These are phyloP conservation scores for Morpho achilles DNA, from an alignment of 2,888 invertebrate species.

Conservation along the genomic window DNA sequence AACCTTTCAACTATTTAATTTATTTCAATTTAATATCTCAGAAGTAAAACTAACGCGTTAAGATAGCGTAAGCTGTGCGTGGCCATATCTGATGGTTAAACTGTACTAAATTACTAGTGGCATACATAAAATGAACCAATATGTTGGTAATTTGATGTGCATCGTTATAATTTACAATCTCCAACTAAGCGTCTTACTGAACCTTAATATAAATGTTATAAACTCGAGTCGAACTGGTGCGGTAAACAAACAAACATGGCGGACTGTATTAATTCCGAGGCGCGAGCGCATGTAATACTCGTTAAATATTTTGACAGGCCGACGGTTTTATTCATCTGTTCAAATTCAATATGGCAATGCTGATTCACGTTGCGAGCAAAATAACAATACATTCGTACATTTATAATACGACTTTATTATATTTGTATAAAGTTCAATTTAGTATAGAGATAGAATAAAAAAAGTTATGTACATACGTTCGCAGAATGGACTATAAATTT, in stretches of 20 bases:
- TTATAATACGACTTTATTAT: neutral
- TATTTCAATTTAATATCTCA: too few species aligned
- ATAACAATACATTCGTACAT: slow-evolving; percentile 7
- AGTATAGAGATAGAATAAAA: neutral
- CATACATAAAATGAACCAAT: too few species aligned
- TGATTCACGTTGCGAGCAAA: slow-evolving; percentile 28
- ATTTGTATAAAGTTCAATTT: slow-evolving; percentile 13
- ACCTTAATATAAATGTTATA: slow-evolving; percentile 3
- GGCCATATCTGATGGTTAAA: too few species aligned
- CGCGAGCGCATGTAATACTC: slow-evolving; percentile 28
- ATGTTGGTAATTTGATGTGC: too few species aligned
- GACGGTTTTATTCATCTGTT: slow-evolving; percentile 37
- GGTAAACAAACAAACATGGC: slow-evolving; percentile 22
- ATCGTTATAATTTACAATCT: too few species aligned
- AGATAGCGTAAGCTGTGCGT: too few species aligned
- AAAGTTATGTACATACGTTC: slow-evolving; percentile 16
- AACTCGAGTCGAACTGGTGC: slow-evolving; percentile 1
- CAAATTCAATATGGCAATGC: slow-evolving; percentile 33
- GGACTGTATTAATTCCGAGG: slow-evolving; percentile 19
- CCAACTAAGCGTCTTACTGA: too few species aligned
- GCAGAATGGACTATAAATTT: slow-evolving; percentile 26
- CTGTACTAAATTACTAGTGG: too few species aligned
- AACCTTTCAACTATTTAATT: too few species aligned
- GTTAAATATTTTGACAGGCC: slow-evolving; percentile 40
- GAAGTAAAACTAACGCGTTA: too few species aligned